These are phyloP conservation scores for Ephialtes manifestator DNA, from an alignment of 2,888 invertebrate species.

Conservation along the genomic window DNA sequence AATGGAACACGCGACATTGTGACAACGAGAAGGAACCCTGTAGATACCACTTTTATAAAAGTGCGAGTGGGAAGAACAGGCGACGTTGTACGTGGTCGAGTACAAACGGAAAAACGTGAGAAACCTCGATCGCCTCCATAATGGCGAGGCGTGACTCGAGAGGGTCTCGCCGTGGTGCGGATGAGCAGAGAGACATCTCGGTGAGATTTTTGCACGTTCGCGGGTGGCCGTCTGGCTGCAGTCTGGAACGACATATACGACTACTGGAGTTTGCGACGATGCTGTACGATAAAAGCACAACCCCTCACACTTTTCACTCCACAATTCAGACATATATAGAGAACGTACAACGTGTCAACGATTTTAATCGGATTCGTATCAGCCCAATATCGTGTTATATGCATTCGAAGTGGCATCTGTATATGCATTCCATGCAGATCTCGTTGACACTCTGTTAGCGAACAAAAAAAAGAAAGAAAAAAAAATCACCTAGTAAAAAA, in stretches of 20 bases:
- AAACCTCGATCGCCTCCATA: slow-evolving; percentile 57
- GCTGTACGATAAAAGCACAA: slow-evolving; percentile 3
- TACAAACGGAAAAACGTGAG: slow-evolving; percentile 65
- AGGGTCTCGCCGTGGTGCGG: slow-evolving; percentile 7
- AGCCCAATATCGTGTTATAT: slow-evolving; percentile 14
- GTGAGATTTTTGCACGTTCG: slow-evolving; percentile 63
- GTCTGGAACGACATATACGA: slow-evolving; percentile 29
- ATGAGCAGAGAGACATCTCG: slow-evolving; percentile 40
- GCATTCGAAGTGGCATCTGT: background rate
- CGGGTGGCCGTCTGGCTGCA: slow-evolving; percentile 46
- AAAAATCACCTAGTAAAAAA: background rate
- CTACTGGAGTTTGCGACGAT: background rate
- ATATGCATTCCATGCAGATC: slow-evolving; percentile 15
- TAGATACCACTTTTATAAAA: background rate
- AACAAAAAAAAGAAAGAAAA: slow-evolving; percentile 24
- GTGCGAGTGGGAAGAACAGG: slow-evolving; percentile 7
- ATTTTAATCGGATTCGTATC: slow-evolving; percentile 37
- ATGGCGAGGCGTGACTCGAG: slow-evolving; percentile 67
- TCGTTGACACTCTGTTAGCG: slow-evolving; percentile 46
- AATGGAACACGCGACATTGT: background rate
- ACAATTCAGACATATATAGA: slow-evolving; percentile 2
- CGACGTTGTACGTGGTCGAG: slow-evolving; percentile 54
- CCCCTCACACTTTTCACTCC: background rate
- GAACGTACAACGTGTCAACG: slow-evolving; percentile 16
- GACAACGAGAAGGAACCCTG: background rate